phyloP scores from a whole-genome alignment of 53 echinoderm and acorn worm genomes.

The Echinometra lucunter region DNA sequence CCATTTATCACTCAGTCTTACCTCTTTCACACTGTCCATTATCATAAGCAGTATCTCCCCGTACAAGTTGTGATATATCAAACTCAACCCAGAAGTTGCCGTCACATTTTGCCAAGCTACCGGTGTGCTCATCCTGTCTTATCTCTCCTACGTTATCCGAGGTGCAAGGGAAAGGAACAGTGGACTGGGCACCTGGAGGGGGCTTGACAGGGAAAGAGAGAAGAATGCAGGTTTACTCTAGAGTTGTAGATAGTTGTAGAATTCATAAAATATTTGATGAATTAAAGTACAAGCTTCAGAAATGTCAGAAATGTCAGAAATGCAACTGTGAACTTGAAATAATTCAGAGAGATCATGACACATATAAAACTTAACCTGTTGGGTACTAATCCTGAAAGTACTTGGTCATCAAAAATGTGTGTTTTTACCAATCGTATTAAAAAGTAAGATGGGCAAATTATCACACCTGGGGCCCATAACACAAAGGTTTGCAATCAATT shows the following conservation, averaged over 20 bases:
- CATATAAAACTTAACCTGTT: too few species aligned
- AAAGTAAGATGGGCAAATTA: too few species aligned
- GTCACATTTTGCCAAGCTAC: constrained; percentile 68
- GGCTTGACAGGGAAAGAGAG: neutral
- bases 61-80: constrained; percentile 69
- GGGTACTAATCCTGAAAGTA: too few species aligned
- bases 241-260: neutral
- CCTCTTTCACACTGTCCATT: constrained; percentile 69
- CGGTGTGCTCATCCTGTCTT: constrained; percentile 61
- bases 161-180: constrained; percentile 64
- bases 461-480: too few species aligned
- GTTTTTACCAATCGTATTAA: too few species aligned
- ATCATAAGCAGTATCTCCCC: constrained; percentile 41
- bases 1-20: neutral
- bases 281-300: too few species aligned
- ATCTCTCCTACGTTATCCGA: constrained; percentile 71
- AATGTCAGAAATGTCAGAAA: too few species aligned
- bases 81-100: constrained; percentile 73
- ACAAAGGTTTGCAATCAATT: too few species aligned
- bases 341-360: too few species aligned
- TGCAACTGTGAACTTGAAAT: too few species aligned
- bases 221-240: neutral
- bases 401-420: too few species aligned
- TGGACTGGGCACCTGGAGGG: neutral
- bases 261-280: too few species aligned